phyloP scores from a whole-genome alignment of 2,113 vertebrate genomes.

The Cavia aperea region DNA sequence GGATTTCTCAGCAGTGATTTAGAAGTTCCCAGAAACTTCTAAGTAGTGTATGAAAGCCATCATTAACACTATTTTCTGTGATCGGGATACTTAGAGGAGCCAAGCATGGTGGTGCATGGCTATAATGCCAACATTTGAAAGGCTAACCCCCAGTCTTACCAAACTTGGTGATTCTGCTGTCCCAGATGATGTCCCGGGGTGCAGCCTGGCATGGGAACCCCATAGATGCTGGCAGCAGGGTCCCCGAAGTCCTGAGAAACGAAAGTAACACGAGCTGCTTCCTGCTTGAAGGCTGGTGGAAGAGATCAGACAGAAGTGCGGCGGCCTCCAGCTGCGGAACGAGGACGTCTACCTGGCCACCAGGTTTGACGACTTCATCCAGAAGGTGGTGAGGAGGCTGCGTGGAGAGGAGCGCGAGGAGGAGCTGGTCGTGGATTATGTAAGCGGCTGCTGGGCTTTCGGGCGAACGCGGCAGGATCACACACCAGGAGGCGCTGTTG shows the following conservation, averaged over 20 bases:
- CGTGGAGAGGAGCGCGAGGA: conserved; percentile 79
- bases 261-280: conserved; percentile 19
- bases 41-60: neutral
- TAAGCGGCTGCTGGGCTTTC: conserved; percentile 63
- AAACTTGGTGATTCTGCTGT: neutral
- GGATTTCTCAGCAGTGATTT: conserved; percentile 22
- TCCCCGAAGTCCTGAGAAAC: neutral
- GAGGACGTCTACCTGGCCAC: conserved; percentile 87
- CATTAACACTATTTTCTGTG: neutral
- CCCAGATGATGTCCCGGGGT: neutral
- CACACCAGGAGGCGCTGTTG: rapidly evolving
- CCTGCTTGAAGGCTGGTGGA: conserved; percentile 78
- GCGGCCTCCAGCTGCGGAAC: conserved; percentile 79
- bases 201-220: neutral
- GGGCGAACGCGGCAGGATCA: neutral
- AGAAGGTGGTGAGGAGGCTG: conserved; percentile 79
- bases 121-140: neutral
- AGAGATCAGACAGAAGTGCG: conserved; percentile 81
- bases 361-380: conserved; percentile 81
- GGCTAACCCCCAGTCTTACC: neutral
- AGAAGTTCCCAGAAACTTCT: neutral
- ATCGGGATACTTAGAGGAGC: neutral
- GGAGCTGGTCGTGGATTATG: conserved; percentile 78
- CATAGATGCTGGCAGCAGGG: neutral
- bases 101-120: neutral